Percentiles rank a stretch among this genome's conserved stretches.
phyloP scores from a whole-genome alignment of 2,113 vertebrate genomes.

The Silurus glanis region DNA sequence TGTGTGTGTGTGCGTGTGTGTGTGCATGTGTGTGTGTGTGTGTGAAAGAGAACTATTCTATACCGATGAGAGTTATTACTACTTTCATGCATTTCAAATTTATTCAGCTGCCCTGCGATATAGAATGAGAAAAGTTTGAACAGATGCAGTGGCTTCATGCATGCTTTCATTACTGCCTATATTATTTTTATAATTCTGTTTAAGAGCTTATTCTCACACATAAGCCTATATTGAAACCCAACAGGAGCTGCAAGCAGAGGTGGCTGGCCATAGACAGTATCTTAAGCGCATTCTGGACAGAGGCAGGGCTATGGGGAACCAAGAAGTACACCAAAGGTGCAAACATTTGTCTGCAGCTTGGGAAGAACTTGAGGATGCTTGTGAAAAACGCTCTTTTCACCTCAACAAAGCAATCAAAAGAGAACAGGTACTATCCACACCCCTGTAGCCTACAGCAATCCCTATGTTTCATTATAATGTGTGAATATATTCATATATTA shows the following conservation, averaged over 20 bases:
- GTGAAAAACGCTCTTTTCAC: constrained; percentile 68
- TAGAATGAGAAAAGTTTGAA: not conserved
- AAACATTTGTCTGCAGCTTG: constrained; percentile 72
- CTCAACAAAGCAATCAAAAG: constrained; percentile 75
- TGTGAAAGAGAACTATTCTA: too few relatives aligned
- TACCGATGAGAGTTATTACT: not conserved
- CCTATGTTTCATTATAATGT: not conserved
- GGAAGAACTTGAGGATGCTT: constrained; percentile 77
- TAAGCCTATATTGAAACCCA: not conserved
- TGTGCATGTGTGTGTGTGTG: not conserved
- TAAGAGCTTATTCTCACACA: not conserved
- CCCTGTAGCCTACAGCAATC: not conserved
- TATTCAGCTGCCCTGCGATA: not conserved
- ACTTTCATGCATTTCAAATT: not conserved
- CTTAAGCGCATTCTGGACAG: constrained; percentile 73
- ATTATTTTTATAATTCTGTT: not conserved
- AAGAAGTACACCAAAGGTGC: constrained; percentile 72
- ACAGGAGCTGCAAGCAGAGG: constrained; percentile 79
- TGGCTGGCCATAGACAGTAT: constrained; percentile 77
- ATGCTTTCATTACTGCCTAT: not conserved
- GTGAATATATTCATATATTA: constrained; percentile 1
- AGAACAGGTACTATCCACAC: constrained; percentile 75
- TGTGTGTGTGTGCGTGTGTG: not conserved
- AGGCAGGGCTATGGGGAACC: constrained; percentile 68
- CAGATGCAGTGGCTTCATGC: not conserved